These are phyloP conservation scores for Xyrauchen texanus DNA, from an alignment of 2,113 vertebrate species.

Conservation along the genomic window DNA sequence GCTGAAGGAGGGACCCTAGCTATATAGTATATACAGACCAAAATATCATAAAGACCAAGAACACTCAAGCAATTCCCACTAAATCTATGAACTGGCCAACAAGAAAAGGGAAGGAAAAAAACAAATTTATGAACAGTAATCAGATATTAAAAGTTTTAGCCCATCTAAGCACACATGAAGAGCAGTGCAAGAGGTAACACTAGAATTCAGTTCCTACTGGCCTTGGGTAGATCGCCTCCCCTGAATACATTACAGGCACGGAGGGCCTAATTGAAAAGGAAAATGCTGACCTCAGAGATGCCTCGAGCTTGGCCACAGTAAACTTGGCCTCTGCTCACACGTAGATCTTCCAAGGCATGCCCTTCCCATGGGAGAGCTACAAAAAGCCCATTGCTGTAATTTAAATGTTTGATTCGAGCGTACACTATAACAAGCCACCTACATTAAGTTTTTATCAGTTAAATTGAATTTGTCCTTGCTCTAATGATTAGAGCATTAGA, in stretches of 20 bases:
- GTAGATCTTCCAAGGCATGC: background rate
- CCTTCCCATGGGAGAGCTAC: constrained; percentile 8
- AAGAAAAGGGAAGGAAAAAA: no score
- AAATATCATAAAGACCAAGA: background rate
- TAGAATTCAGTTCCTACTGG: background rate
- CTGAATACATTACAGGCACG: constrained; percentile 39
- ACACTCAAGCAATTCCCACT: background rate
- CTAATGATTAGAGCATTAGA: constrained; percentile 30
- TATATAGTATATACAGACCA: background rate
- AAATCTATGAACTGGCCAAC: no score
- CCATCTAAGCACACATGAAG: background rate
- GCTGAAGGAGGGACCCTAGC: no score
- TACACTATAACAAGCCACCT: background rate
- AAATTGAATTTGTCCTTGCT: constrained; percentile 47
- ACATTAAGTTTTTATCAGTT: constrained; percentile 30
- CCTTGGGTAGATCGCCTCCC: background rate
- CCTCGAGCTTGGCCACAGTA: constrained; percentile 4
- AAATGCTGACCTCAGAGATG: constrained; percentile 24
- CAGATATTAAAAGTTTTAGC: background rate
- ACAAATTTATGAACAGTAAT: background rate
- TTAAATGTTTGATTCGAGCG: constrained; percentile 32
- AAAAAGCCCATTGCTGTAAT: constrained; percentile 40
- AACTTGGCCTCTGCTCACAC: constrained; percentile 13
- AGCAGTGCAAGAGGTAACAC: background rate
- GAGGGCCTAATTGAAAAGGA: constrained; percentile 46